Percentiles rank a stretch among this genome's conserved stretches.
Conservation (phyloP, 2,888 invertebrate species). For the Deilephila porcellus region DNA sequence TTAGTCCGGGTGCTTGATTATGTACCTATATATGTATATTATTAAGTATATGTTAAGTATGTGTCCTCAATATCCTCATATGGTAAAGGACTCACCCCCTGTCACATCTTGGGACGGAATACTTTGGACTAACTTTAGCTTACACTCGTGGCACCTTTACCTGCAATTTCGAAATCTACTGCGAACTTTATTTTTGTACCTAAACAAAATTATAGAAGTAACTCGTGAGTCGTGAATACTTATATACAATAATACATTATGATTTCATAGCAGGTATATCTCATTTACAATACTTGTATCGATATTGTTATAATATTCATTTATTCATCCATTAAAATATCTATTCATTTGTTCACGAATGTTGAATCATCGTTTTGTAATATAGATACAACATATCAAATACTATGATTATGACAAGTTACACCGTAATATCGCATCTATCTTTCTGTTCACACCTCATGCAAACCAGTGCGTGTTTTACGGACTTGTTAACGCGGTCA, state of each 20-base stretch:
- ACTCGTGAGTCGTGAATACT: neutral
- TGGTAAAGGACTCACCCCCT: too few relatives aligned
- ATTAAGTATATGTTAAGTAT: too few relatives aligned
- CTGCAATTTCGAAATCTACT: too few relatives aligned
- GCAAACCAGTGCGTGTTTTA: neutral
- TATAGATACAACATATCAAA: neutral
- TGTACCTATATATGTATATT: too few relatives aligned
- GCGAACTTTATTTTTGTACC: neutral
- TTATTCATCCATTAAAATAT: neutral
- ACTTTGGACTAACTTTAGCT: too few relatives aligned
- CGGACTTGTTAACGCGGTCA: neutral
- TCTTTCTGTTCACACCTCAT: too few relatives aligned
- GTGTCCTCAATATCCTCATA: too few relatives aligned
- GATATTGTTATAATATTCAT: constrained; percentile 6
- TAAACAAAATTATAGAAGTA: neutral
- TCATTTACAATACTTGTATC: neutral
- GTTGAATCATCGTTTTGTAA: neutral
- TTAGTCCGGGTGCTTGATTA: too few relatives aligned
- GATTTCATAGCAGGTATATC: constrained; percentile 7
- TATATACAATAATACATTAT: neutral
- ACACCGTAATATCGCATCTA: too few relatives aligned
- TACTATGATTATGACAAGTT: too few relatives aligned
- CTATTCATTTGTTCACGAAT: neutral
- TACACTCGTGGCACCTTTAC: too few relatives aligned
- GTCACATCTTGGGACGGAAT: too few relatives aligned